These are phyloP conservation scores for Deilephila elpenor DNA, from an alignment of 2,888 invertebrate genomes.

Conservation along the genomic window DNA sequence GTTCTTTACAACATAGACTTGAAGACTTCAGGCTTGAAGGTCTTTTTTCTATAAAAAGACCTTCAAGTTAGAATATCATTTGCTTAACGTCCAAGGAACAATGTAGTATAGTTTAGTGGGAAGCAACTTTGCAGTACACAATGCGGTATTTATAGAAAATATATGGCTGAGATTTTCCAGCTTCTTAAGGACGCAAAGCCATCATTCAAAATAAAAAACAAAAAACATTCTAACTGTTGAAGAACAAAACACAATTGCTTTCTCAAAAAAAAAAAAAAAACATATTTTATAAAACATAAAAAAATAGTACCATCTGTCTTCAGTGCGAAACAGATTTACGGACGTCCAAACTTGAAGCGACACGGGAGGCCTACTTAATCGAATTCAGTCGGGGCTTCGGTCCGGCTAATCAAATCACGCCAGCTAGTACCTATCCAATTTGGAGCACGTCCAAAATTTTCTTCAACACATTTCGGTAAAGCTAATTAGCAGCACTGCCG, in stretches of 20 bases:
- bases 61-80: too few species aligned
- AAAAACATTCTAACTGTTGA: neutral
- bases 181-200: too few species aligned
- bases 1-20: too few species aligned
- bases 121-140: too few species aligned
- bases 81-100: too few species aligned
- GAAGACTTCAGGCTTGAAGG: too few species aligned
- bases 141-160: too few species aligned
- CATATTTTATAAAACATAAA: slow-evolving; percentile 3
- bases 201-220: too few species aligned
- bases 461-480: slow-evolving; percentile 34
- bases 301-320: slow-evolving; percentile 8
- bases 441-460: slow-evolving; percentile 44
- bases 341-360: slow-evolving; percentile 30
- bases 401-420: slow-evolving; percentile 55
- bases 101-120: too few species aligned
- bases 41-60: too few species aligned
- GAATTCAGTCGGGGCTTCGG: slow-evolving; percentile 53
- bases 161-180: too few species aligned
- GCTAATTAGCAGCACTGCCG: slow-evolving; percentile 25
- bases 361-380: slow-evolving; percentile 50
- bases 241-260: too few species aligned
- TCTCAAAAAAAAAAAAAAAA: neutral
- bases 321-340: slow-evolving; percentile 27
- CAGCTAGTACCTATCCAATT: slow-evolving; percentile 41